These are phyloP conservation scores for Erebia ligea DNA, from an alignment of 2,888 invertebrate genomes.

Conservation along the genomic window DNA sequence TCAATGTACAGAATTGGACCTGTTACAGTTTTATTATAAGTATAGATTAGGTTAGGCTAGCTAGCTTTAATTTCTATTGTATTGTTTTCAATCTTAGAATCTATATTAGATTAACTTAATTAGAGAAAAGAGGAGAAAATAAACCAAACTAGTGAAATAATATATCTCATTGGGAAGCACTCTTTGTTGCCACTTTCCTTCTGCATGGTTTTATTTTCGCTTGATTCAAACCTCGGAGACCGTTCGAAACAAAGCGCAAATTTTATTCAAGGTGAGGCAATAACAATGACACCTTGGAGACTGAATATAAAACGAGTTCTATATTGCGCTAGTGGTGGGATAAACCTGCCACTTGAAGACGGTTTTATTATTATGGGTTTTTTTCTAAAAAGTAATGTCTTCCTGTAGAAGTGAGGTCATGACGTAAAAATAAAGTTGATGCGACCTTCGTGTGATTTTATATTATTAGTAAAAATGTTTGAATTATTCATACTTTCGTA, in stretches of 20 bases:
- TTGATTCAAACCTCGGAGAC: constrained; percentile 18
- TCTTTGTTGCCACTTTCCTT: background rate
- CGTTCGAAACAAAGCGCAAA: constrained; percentile 39
- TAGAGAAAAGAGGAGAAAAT: no score
- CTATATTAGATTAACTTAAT: no score
- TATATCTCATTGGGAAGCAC: background rate
- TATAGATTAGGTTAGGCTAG: no score
- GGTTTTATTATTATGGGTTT: constrained; percentile 30
- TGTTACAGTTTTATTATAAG: no score
- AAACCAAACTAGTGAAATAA: no score
- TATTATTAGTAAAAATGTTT: no score
- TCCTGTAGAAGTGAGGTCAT: background rate
- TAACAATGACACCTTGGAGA: constrained; percentile 35
- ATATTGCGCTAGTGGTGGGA: constrained; percentile 28
- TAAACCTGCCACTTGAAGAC: constrained; percentile 32
- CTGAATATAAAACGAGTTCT: constrained; percentile 36
- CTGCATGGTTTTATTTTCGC: constrained; percentile 17
- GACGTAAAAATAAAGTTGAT: background rate
- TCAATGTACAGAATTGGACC: no score
- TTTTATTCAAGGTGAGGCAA: constrained; percentile 42
- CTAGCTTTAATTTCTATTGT: no score
- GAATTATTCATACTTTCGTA: no score
- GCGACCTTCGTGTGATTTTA: no score
- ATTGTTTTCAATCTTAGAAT: no score
- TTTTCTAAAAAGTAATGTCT: constrained; percentile 18